These are phyloP conservation scores for Sinhomidia bicolor DNA, from an alignment of 2,888 invertebrate genomes.

Conservation along the genomic window DNA sequence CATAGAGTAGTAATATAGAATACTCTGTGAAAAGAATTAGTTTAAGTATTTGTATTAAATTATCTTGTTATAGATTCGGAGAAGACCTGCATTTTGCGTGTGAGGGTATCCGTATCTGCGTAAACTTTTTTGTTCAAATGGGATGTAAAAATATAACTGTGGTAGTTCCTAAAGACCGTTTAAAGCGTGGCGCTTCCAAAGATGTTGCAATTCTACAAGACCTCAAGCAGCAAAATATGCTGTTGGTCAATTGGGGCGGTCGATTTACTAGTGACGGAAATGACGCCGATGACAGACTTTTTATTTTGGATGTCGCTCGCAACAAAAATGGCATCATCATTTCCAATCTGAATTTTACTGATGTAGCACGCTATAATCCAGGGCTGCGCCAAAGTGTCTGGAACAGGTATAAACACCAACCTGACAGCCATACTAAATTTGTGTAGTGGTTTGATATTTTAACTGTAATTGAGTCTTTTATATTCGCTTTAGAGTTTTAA, in stretches of 20 bases:
- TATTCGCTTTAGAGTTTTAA: background rate
- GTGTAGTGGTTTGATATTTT: too few relatives aligned
- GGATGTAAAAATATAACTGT: background rate
- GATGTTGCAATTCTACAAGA: conserved; percentile 4
- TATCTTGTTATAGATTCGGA: background rate
- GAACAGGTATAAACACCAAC: background rate
- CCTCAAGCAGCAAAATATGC: background rate
- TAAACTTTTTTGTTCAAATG: background rate
- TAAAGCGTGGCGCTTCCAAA: background rate
- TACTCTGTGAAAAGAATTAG: too few relatives aligned
- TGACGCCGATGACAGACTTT: background rate
- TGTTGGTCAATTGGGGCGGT: background rate
- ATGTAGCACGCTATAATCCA: background rate
- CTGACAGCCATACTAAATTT: background rate
- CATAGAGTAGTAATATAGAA: too few relatives aligned
- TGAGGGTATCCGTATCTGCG: background rate
- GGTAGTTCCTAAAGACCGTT: conserved; percentile 6
- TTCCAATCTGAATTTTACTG: background rate
- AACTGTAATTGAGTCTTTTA: background rate
- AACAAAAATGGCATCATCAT: background rate
- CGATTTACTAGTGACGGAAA: background rate
- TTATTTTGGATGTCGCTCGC: background rate
- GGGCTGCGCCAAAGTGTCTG: background rate
- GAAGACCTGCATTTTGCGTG: conserved; percentile 9
- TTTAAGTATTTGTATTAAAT: too few relatives aligned